A percentile compares a stretch with the other conserved stretches of the same genome.
phyloP scores from a whole-genome alignment of 2,113 vertebrate genomes.

The Urocolius indicus region DNA sequence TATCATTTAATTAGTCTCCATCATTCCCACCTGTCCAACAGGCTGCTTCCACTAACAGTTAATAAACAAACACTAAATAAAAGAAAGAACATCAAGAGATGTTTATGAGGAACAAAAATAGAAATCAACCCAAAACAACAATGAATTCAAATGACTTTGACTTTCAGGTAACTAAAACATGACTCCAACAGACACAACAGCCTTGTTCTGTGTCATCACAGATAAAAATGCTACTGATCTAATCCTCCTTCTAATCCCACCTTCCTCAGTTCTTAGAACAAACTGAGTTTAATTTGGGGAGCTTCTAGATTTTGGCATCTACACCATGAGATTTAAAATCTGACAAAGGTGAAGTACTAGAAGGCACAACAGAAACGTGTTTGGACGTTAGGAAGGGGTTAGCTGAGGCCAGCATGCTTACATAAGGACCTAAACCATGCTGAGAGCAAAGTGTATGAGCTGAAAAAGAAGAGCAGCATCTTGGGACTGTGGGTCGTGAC shows the following conservation, averaged over 20 bases:
- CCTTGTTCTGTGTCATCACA: not conserved
- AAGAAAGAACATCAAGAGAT: not conserved
- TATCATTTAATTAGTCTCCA: not conserved
- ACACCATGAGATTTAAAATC: conserved; percentile 12
- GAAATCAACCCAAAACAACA: not conserved
- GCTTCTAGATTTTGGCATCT: conserved; percentile 5
- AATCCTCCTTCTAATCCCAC: conserved; percentile 19
- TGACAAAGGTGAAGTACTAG: conserved; percentile 8
- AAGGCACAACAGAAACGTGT: conserved; percentile 24
- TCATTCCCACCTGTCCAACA: not conserved
- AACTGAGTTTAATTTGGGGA: not conserved
- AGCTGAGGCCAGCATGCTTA: conserved; percentile 52
- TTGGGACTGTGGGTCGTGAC: not conserved
- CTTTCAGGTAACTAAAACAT: conserved; percentile 6
- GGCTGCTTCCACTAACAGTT: not conserved
- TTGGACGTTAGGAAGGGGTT: conserved; percentile 33
- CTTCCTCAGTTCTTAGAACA: conserved; percentile 1
- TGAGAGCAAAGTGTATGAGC: conserved; percentile 4
- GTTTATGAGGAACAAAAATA: not conserved
- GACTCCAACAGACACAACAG: not conserved
- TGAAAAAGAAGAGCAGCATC: conserved; percentile 18
- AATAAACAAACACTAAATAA: not conserved
- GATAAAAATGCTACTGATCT: not conserved
- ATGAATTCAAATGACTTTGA: not conserved
- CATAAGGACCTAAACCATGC: conserved; percentile 4